Percentiles rank a stretch among this genome's conserved stretches.
Conservation (phyloP, 2,113 vertebrate genomes). For the Lutjanus erythropterus region DNA sequence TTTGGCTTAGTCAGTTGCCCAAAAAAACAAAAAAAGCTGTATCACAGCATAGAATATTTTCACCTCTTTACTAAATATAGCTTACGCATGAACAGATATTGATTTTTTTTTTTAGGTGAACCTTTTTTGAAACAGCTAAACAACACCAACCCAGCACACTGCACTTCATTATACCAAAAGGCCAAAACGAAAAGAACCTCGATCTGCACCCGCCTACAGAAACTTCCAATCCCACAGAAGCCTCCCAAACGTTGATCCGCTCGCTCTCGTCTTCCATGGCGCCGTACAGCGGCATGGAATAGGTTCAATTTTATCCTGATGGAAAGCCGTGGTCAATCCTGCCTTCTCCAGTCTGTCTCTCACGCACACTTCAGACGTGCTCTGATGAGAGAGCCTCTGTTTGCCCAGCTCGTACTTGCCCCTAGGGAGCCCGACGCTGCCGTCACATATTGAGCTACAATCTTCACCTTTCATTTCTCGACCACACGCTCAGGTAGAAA, state of each 20-base stretch:
- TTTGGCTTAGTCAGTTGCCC: no score
- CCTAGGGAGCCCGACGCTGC: constrained; percentile 50
- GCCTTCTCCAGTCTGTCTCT: constrained; percentile 49
- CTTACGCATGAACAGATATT: no score
- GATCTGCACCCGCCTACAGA: constrained; percentile 61
- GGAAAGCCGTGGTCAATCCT: constrained; percentile 63
- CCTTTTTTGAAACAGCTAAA: no score
- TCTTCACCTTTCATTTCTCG: constrained; percentile 80
- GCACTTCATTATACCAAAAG: constrained; percentile 56
- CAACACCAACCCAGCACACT: constrained; percentile 59
- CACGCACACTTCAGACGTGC: constrained; percentile 63
- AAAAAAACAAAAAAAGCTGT: no score
- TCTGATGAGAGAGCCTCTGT: constrained; percentile 75
- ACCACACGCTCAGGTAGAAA: constrained; percentile 77
- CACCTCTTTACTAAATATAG: no score
- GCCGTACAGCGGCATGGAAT: constrained; percentile 47
- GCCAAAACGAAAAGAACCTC: constrained; percentile 54
- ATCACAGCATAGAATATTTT: no score
- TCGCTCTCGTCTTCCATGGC: constrained; percentile 48
- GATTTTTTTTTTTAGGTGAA: no score
- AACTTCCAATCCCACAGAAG: constrained; percentile 58
- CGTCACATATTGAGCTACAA: constrained; percentile 73
- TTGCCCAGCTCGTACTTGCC: constrained; percentile 69
- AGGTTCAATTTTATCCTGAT: constrained; percentile 68
- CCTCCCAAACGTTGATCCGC: constrained; percentile 52